Evolutionary conservation across 2,888 invertebrate genomes (phyloP).

Genomic region (Cepaea hortensis): DNA sequence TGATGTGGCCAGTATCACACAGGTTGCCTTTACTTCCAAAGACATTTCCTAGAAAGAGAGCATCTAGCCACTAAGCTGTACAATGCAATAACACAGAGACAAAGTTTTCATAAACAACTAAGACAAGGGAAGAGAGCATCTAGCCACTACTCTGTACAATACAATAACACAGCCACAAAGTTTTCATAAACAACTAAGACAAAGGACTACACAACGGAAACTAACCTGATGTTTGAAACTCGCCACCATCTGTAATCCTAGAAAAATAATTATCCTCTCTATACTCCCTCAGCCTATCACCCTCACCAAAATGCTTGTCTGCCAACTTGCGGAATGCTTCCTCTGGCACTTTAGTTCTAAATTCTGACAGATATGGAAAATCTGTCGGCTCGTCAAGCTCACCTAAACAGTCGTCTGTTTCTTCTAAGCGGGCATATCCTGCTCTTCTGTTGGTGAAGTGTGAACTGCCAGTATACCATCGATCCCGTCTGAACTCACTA

Average conservation of each 20-base stretch:
- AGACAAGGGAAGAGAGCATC: too few relatives aligned
- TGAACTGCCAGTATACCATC: background rate
- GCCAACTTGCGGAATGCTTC: constrained; percentile 34
- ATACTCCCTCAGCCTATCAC: background rate
- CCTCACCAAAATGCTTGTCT: constrained; percentile 42
- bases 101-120: too few relatives aligned
- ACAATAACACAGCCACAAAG: too few relatives aligned
- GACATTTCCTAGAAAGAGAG: too few relatives aligned
- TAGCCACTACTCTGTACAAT: too few relatives aligned
- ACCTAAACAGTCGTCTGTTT: background rate
- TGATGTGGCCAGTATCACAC: too few relatives aligned
- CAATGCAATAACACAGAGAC: too few relatives aligned
- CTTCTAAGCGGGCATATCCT: background rate
- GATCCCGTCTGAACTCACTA: background rate
- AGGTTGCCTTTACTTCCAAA: too few relatives aligned
- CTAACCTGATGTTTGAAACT: constrained; percentile 18
- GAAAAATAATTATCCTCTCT: constrained; percentile 6
- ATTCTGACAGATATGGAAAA: background rate
- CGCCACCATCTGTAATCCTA: constrained; percentile 25
- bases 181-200: too few relatives aligned
- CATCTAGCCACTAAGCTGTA: too few relatives aligned
- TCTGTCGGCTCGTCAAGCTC: background rate
- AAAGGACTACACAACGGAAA: too few relatives aligned
- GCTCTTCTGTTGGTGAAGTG: background rate
- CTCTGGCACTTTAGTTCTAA: constrained; percentile 1